phyloP scores from a whole-genome alignment of 2,797 vertebrate species.

The Calcarius lapponicus region DNA sequence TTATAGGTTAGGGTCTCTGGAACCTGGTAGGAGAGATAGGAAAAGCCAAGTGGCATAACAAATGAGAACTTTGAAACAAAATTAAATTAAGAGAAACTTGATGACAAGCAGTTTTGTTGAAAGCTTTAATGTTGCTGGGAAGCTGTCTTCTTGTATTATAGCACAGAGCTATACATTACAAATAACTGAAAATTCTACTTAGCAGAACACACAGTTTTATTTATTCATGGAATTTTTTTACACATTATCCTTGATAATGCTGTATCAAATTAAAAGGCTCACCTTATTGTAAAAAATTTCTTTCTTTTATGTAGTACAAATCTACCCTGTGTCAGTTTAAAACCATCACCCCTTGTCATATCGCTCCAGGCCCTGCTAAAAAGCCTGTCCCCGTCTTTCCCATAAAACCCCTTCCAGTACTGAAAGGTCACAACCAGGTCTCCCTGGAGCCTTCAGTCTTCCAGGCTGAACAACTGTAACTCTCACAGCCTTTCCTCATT shows the following conservation, averaged over 20 bases:
- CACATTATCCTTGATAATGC: not conserved
- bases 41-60: not conserved
- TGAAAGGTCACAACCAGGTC: not conserved
- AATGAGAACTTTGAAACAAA: not conserved
- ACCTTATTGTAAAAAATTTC: not conserved
- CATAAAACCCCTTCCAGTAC: fast-evolving
- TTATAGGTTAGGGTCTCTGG: not conserved
- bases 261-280: not conserved
- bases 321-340: not conserved
- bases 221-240: not conserved
- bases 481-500: not conserved
- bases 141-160: not conserved
- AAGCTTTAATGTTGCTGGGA: not conserved
- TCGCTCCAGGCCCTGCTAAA: not conserved
- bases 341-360: not conserved
- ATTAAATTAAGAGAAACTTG: not conserved
- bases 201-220: not conserved
- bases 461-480: not conserved
- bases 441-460: not conserved
- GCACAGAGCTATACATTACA: not conserved
- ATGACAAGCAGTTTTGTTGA: not conserved
- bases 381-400: not conserved
- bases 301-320: not conserved
- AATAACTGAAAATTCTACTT: not conserved
- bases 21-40: not conserved